Base-by-base conservation (phyloP, 1,140 invertebrate genomes). In the Himalopsyche phryganea region DNA sequence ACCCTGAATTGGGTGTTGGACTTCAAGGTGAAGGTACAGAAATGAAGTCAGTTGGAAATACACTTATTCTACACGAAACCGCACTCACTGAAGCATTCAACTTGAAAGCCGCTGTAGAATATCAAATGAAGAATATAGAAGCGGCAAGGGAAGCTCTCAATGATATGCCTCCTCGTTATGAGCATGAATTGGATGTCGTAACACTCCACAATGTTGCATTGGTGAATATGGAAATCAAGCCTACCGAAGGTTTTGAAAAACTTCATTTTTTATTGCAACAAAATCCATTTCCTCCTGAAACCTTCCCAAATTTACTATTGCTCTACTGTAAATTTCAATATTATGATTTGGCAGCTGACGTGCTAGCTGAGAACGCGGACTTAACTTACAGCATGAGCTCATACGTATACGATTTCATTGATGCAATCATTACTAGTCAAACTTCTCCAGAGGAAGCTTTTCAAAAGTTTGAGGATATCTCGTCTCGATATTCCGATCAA, bases 71-170 rank as follows among this genome's bases (percentile, higher is more conserved):
- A 42, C 94, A 98, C 69, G 89, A 98, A 74, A 98, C 96, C 15
- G 95, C 95, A 28, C 78, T 99, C 1, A 94, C 98, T 11, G 97
- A 99, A 79, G 96, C 97, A 0, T 98, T 98, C 68, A 99, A 99
- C 78, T 80, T 99, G 0, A 98, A 98, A 80, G 96, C 96, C 13
- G 97, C 97, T 2, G 96, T 99, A 65, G 96, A 99, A 76, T 98
- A 95, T 76, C 92, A 98, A 71, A 80, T 96, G 17, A 96, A 96
- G 78, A 98, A 99, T 74, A 83, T 87, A 70, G 91, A 94, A 65
- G 87, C 90, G 14, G 94, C 96, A 7, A 83, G 87, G 70, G 96
- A 98, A 78, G 95, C 96, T 0, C 75, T 99, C 41, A 92, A 92
- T 0, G 98, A 99, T 74, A 97, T 99, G 91, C 98, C 98, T 18